Base-by-base conservation (phyloP, 2,888 invertebrate species). In the Sceliomorpha sp. region DNA sequence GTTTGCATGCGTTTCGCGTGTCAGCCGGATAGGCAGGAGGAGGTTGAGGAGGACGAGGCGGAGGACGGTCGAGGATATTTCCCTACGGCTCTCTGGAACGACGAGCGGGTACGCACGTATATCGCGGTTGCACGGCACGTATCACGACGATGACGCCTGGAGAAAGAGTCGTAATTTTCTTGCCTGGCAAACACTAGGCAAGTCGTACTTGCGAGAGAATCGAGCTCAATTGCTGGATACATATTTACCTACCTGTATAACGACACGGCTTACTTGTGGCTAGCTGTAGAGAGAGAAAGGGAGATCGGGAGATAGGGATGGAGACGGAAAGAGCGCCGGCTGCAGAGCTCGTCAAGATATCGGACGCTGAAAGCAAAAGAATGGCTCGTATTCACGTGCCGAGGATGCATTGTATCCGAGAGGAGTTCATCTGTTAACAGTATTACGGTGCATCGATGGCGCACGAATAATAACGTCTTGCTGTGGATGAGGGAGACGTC, bases 151-250 rank as follows among this genome's bases (percentile, higher is more conserved):
- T 44, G 17, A 47, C 29, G 45, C 31, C 50, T 27, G 59, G n/a
- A 50, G 59, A 50, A 60, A 60, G 59, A 31, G 20, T 60, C 14
- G 59, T 60, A 60, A 60, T 60, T 60, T 60, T 42, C 59, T 60
- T 37, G 36, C 20, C 42, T 31, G 36, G 50, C 50, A 60, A 60
- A 60, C 42, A 60, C 10, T 27, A 14, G 50, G 9, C 9, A 34
- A 60, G 48, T 50, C 59, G 44, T 40, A 36, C 59, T 60, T 60
- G 44, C n/a, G 44, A 60, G 42, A 60, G 59, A 60, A 60, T 37
- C 34, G 59, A 60, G 44, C 42, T 50, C 50, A 14, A 60, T 50
- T 40, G 48, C 50, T 60, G 59, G 37, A 50, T 42, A 50, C 50
- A 60, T 50, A 60, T 60, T 60, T 50, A 44, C 44, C 42, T 42